phyloP scores from a whole-genome alignment of 2,113 vertebrate species.

The Bungarus multicinctus region DNA sequence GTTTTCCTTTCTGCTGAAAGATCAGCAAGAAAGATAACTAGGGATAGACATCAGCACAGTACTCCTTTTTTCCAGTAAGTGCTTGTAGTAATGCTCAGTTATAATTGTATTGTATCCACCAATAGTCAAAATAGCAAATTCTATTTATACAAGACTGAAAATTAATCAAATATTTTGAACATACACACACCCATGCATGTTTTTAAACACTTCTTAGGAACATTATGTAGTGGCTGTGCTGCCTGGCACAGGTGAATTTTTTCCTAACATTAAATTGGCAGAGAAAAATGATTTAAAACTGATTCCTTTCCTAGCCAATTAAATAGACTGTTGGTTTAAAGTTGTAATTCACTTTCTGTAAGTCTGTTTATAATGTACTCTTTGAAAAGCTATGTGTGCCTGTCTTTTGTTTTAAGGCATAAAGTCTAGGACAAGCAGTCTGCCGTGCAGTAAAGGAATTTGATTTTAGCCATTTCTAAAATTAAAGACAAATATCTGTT shows the following conservation, averaged over 20 bases:
- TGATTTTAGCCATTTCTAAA: slow-evolving; percentile 61
- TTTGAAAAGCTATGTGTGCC: slow-evolving; percentile 60
- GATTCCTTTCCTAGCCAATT: slow-evolving; percentile 53
- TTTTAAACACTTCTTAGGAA: slow-evolving; percentile 48
- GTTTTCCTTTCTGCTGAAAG: not conserved
- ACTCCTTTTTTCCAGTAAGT: not conserved
- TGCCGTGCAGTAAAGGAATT: slow-evolving; percentile 63
- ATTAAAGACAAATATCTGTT: slow-evolving; percentile 73
- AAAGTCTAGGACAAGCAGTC: slow-evolving; percentile 61
- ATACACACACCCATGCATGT: slow-evolving; percentile 22
- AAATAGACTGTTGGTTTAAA: slow-evolving; percentile 60
- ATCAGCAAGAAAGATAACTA: not conserved
- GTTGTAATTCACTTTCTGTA: slow-evolving; percentile 65
- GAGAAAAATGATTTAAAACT: slow-evolving; percentile 60
- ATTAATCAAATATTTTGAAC: slow-evolving; percentile 35
- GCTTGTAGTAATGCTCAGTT: not conserved
- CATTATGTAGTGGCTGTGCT: slow-evolving; percentile 39
- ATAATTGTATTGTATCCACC: not conserved
- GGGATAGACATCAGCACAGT: not conserved
- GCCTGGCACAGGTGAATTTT: slow-evolving; percentile 56
- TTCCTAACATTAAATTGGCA: slow-evolving; percentile 65
- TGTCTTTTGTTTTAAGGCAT: slow-evolving; percentile 68
- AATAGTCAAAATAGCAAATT: slow-evolving; percentile 4
- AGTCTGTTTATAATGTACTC: slow-evolving; percentile 66
- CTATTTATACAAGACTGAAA: slow-evolving; percentile 50